phyloP scores from a whole-genome alignment of 2,113 vertebrate species.

The Podarcis raffonei region DNA sequence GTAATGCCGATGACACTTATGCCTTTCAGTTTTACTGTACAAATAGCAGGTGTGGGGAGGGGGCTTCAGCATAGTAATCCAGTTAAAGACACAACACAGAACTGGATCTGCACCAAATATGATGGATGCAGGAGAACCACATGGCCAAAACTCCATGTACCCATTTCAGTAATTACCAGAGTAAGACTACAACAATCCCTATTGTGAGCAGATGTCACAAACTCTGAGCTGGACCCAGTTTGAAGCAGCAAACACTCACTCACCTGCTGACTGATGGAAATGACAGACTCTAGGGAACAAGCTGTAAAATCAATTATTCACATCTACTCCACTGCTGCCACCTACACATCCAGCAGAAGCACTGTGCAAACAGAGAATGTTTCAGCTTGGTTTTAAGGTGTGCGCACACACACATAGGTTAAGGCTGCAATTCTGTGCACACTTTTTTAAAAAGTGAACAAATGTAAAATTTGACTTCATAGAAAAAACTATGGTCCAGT shows the following conservation, averaged over 20 bases:
- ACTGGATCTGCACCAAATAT: constrained; percentile 22
- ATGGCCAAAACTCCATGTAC: constrained; percentile 44
- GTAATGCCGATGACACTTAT: not conserved
- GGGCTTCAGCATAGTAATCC: constrained; percentile 36
- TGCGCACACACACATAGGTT: not conserved
- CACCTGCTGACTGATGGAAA: constrained; percentile 73
- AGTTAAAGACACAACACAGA: constrained; percentile 35
- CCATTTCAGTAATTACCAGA: constrained; percentile 61
- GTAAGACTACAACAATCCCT: constrained; percentile 33
- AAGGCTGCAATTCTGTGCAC: not conserved
- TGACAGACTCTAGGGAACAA: constrained; percentile 58
- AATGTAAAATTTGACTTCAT: not conserved
- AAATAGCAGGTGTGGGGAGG: not conserved
- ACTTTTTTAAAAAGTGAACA: not conserved
- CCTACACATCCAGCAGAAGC: constrained; percentile 54
- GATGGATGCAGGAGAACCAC: constrained; percentile 28
- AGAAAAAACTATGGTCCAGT: not conserved
- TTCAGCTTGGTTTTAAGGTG: constrained; percentile 61
- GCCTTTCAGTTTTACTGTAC: not conserved
- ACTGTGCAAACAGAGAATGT: constrained; percentile 47
- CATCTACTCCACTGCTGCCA: constrained; percentile 54
- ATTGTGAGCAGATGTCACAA: constrained; percentile 52
- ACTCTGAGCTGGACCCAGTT: constrained; percentile 45
- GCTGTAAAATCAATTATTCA: constrained; percentile 74
- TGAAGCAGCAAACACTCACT: constrained; percentile 60